These are phyloP conservation scores for Acanthisitta chloris DNA, from an alignment of 2,113 vertebrate genomes.

Conservation along the genomic window DNA sequence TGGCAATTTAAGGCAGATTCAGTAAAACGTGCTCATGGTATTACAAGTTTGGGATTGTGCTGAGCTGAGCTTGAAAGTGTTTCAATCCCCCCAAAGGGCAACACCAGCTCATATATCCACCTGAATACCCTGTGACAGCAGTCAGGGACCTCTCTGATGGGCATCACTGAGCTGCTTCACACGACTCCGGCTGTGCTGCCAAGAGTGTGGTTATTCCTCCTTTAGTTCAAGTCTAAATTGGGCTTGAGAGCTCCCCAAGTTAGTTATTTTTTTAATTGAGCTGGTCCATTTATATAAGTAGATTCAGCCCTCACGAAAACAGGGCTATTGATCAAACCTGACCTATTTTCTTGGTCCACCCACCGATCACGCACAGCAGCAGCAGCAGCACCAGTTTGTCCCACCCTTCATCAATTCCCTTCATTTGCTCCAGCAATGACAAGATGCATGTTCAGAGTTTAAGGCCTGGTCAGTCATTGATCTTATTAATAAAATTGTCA, in stretches of 20 bases:
- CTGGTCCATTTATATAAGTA: background rate
- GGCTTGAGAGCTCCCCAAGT: background rate
- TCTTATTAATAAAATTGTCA: conserved; percentile 42
- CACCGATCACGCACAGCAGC: background rate
- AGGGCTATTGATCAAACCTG: conserved; percentile 49
- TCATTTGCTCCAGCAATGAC: background rate
- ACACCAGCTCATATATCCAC: background rate
- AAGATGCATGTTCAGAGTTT: background rate
- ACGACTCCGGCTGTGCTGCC: background rate
- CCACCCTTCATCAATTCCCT: background rate
- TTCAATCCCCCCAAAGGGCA: background rate
- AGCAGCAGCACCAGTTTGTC: background rate
- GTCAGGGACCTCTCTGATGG: accelerated
- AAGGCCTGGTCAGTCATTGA: background rate
- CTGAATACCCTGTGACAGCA: accelerated
- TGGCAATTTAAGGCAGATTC: background rate
- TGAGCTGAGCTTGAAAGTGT: background rate
- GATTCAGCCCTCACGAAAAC: background rate
- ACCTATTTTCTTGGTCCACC: conserved; percentile 45
- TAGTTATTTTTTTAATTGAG: conserved; percentile 17
- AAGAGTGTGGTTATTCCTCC: background rate
- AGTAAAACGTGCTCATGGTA: accelerated
- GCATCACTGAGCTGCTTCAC: background rate
- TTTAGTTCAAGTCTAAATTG: background rate
- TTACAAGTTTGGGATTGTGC: background rate